A percentile compares a stretch with the other conserved stretches of the same genome.
Evolutionary conservation across 1,140 invertebrate species (phyloP).

Genomic region (Agraylea sexmaculata): DNA sequence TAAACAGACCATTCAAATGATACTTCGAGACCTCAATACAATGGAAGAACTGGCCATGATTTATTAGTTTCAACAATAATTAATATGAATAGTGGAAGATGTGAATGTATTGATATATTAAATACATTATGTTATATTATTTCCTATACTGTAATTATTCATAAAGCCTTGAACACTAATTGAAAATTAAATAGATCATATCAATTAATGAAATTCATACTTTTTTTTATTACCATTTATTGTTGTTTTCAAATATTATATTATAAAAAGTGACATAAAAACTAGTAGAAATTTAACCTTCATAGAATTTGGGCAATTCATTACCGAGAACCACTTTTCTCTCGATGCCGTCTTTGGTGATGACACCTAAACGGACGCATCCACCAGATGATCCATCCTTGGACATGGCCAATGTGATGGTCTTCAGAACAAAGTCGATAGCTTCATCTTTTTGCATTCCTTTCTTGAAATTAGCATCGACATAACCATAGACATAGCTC

Average conservation of each 20-base stretch:
- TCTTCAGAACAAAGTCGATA: slow-evolving; percentile 71
- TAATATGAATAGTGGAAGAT: neutral
- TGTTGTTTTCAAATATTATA: neutral
- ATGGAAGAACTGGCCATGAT: slow-evolving; percentile 35
- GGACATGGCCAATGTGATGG: slow-evolving; percentile 81
- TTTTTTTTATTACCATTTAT: too few relatives aligned
- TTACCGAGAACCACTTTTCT: slow-evolving; percentile 55
- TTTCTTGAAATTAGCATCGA: slow-evolving; percentile 78
- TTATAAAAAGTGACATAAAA: neutral
- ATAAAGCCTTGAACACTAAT: neutral
- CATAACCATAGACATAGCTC: slow-evolving; percentile 91
- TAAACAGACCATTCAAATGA: slow-evolving; percentile 43
- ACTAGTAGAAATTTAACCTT: slow-evolving; percentile 36
- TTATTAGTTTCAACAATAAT: slow-evolving; percentile 18
- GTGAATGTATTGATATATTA: neutral
- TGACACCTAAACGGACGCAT: slow-evolving; percentile 78
- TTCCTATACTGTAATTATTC: neutral
- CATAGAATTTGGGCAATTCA: slow-evolving; percentile 65
- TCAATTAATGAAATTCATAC: too few relatives aligned
- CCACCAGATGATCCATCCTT: slow-evolving; percentile 95
- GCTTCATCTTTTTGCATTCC: slow-evolving; percentile 81
- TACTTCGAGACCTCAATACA: slow-evolving; percentile 37
- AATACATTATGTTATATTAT: neutral
- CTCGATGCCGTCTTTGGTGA: slow-evolving; percentile 77
- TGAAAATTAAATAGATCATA: neutral